Evolutionary conservation across 2,888 invertebrate genomes (phyloP).

Genomic region (Tenthredo livida): DNA sequence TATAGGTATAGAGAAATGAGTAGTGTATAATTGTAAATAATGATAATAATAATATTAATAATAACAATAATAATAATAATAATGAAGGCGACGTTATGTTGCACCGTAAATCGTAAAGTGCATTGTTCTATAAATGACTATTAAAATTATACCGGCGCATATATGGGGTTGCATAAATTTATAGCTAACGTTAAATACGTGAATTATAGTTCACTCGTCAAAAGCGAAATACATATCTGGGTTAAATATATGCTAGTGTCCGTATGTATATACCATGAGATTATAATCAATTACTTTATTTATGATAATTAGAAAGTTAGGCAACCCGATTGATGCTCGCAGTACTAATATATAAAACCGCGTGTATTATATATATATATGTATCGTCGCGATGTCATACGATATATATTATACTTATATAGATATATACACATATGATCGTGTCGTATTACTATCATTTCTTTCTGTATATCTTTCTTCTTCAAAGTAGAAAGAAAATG

Average conservation of each 20-base stretch:
- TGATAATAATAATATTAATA: too few species aligned
- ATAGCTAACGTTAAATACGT: too few species aligned
- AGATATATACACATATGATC: neutral
- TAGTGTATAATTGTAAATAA: too few species aligned
- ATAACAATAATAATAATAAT: neutral
- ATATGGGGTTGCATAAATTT: neutral
- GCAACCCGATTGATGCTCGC: slow-evolving; percentile 22
- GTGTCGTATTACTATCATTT: too few species aligned
- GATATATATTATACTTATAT: neutral
- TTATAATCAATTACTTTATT: slow-evolving; percentile 40
- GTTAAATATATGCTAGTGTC: neutral
- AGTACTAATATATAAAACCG: neutral
- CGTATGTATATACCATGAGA: neutral
- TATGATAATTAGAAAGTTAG: slow-evolving; percentile 41
- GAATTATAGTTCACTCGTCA: neutral
- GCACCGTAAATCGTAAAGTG: neutral
- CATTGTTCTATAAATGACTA: neutral
- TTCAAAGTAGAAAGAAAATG: too few species aligned
- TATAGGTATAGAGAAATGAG: too few species aligned
- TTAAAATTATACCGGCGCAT: neutral
- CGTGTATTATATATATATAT: neutral
- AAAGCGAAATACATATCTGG: neutral
- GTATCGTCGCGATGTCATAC: neutral
- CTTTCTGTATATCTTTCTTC: too few species aligned
- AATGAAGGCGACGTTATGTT: neutral